Percentiles rank a stretch among this genome's conserved stretches.
These are phyloP conservation scores for Galago senegalensis DNA, from an alignment of 2,797 vertebrate species.

Conservation along the genomic window DNA sequence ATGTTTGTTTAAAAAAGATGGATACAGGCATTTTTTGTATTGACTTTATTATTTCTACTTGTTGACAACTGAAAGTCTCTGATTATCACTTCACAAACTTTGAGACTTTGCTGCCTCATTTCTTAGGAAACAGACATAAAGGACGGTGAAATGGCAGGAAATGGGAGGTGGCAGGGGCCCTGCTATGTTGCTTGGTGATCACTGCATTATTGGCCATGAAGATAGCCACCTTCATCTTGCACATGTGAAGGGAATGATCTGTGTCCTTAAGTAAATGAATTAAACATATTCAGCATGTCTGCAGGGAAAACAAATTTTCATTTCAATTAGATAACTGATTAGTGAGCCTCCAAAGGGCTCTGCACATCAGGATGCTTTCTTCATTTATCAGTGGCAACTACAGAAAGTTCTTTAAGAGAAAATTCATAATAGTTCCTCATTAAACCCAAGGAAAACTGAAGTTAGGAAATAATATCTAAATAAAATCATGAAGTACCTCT, in stretches of 20 bases:
- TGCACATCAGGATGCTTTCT: neutral
- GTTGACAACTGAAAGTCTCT: neutral
- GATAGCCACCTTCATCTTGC: neutral
- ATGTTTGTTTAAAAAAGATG: neutral
- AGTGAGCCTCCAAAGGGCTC: neutral
- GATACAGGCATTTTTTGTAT: neutral
- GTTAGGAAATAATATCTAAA: neutral
- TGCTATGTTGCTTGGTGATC: neutral
- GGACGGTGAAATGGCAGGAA: neutral
- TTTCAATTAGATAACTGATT: slow-evolving; percentile 20
- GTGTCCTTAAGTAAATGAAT: slow-evolving; percentile 55
- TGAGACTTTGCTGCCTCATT: neutral
- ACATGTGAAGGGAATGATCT: neutral
- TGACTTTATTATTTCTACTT: neutral
- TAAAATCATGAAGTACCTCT: neutral
- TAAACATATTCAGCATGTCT: slow-evolving; percentile 1
- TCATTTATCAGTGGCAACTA: neutral
- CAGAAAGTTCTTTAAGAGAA: neutral
- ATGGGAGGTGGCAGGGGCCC: neutral
- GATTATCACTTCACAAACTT: neutral
- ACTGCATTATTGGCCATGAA: neutral
- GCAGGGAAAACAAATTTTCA: slow-evolving; percentile 40
- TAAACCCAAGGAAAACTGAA: neutral
- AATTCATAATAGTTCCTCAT: neutral
- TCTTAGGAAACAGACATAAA: neutral